Evolutionary conservation across 2,797 vertebrate species (phyloP), one percentile per base, ranked within the genome.

Genomic region (Ptychadena robeensis): DNA sequence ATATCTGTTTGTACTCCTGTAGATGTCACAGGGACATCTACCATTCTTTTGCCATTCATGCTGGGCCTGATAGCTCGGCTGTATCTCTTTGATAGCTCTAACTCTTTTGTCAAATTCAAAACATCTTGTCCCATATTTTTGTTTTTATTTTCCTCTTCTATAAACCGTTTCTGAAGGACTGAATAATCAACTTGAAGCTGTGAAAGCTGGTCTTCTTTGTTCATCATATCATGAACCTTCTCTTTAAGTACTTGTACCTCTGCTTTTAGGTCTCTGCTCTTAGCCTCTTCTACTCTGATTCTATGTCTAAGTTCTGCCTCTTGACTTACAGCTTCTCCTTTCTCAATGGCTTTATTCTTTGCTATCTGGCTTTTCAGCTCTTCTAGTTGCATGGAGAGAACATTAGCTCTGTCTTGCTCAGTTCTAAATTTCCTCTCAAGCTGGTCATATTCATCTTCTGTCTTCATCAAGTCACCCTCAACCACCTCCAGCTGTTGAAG

Each of bases 211-310:
- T 99, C 98, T 90, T 99, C 98, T 86, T 97, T 97, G 92, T 96
- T 96, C 98, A 99, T 98, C 81, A 99, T 89, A 25, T 99, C 96
- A 2, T 99, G 98, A 82, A 99, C 96, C 86, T 99, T 99, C 91
- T 99, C 98, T 84, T 98, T 99, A 22, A 99, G 94, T n/a, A 97
- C 98, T 80, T 94, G 94, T 57, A 99, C 94, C 82, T 99, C 96
- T 0, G 93, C 92, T 88, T 93, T 95, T 65, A 98, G 91, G 88
- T 97, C 95, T 86, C 95, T 92, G 79, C 90, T 95, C 87, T 91
- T 96, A 0, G 93, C 92, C 86, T 99, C 98, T 87, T 99, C 97
- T 73, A 94, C 81, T 68, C 95, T 95, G 90, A 95, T 96, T 48
- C 95, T 94, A 35, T 93, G 90, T 53, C 95, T 92, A 27, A 99